phyloP scores from a whole-genome alignment of 1,140 invertebrate genomes.

The Nebria ingens region DNA sequence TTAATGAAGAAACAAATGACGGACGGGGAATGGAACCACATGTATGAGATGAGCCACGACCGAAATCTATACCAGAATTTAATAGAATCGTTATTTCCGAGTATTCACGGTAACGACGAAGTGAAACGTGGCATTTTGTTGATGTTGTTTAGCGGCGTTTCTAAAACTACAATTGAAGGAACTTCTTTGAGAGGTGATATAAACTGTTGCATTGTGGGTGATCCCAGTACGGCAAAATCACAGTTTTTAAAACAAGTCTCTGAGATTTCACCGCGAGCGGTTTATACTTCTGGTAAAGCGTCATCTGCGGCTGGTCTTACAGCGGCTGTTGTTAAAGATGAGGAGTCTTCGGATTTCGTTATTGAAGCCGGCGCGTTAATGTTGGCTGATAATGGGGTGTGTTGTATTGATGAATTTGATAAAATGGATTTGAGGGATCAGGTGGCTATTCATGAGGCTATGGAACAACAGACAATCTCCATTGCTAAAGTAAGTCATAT shows the following conservation, averaged over 20 bases:
- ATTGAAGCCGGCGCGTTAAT: conserved; percentile 99
- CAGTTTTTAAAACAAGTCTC: conserved; percentile 93
- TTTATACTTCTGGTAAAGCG: conserved; percentile 98
- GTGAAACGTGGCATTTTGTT: conserved; percentile 91
- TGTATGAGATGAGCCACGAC: conserved; percentile 95
- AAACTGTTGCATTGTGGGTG: conserved; percentile 96
- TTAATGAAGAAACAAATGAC: conserved; percentile 91
- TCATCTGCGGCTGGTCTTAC: conserved; percentile 96
- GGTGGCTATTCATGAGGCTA: conserved; percentile 99
- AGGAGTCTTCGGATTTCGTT: conserved; percentile 97
- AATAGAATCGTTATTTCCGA: conserved; percentile 87
- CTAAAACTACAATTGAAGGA: conserved; percentile 87
- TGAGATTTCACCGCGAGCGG: conserved; percentile 89
- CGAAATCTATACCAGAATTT: conserved; percentile 88
- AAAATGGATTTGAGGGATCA: conserved; percentile 98
- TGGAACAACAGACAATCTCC: conserved; percentile 99
- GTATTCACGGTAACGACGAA: conserved; percentile 97
- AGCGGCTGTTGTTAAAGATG: conserved; percentile 93
- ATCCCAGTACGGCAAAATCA: conserved; percentile 97
- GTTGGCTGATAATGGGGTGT: conserved; percentile 98
- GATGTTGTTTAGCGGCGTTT: conserved; percentile 96
- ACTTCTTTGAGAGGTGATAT: conserved; percentile 88
- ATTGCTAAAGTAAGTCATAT: conserved; percentile 73
- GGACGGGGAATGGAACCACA: conserved; percentile 87
- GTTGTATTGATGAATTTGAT: conserved; percentile 99